Conservation (phyloP, 2,888 invertebrate genomes). For the Ditula angustiorana region DNA sequence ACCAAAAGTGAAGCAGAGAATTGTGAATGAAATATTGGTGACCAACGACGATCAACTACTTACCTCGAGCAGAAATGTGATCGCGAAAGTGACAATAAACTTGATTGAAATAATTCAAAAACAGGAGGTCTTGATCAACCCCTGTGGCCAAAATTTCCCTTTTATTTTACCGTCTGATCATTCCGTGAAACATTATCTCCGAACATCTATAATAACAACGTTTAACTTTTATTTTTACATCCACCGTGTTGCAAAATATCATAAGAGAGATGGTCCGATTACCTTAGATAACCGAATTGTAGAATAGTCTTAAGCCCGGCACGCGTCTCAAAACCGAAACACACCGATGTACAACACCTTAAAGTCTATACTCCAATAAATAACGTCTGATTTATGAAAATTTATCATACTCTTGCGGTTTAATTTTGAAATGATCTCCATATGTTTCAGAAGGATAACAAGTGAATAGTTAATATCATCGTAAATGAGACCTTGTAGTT, state of each 20-base stretch:
- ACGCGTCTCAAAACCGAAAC: constrained; percentile 70
- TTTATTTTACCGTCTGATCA: constrained; percentile 47
- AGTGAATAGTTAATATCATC: constrained; percentile 52
- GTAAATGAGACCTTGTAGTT: constrained; percentile 67
- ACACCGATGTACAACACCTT: constrained; percentile 81
- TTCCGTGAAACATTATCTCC: constrained; percentile 58
- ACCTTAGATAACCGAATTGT: constrained; percentile 58
- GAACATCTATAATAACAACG: constrained; percentile 53
- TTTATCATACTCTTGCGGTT: constrained; percentile 83
- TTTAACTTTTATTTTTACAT: constrained; percentile 61
- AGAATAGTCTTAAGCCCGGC: constrained; percentile 65
- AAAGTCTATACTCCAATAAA: constrained; percentile 83
- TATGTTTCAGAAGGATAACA: constrained; percentile 58
- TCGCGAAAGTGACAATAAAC: constrained; percentile 17
- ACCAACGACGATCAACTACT: neutral
- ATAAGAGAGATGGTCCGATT: constrained; percentile 69
- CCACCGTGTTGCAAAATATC: constrained; percentile 60
- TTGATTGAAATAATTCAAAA: constrained; percentile 34
- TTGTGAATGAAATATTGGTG: neutral
- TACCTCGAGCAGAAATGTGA: neutral
- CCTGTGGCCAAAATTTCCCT: constrained; percentile 46
- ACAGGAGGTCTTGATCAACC: constrained; percentile 27
- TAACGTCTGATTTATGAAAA: constrained; percentile 83
- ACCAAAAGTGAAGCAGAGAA: neutral
- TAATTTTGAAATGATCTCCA: constrained; percentile 81